phyloP scores from a whole-genome alignment of 2,797 vertebrate genomes.

The Bufotes viridis region DNA sequence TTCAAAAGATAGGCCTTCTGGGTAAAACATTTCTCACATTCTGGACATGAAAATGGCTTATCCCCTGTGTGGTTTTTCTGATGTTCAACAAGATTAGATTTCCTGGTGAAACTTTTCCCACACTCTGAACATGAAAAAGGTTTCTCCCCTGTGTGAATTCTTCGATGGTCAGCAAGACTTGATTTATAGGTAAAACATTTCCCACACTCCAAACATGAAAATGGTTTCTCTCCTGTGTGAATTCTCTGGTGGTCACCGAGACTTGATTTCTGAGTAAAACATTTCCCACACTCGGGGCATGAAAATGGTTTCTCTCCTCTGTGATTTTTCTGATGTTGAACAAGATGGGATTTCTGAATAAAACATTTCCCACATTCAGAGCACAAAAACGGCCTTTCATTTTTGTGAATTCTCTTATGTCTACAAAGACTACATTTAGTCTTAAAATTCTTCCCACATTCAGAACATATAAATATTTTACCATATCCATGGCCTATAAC shows the following conservation, averaged over 20 bases:
- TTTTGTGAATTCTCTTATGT: not conserved
- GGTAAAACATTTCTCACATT: not conserved
- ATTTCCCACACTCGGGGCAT: too few relatives aligned
- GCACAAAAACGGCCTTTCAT: not conserved
- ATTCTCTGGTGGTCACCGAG: too few relatives aligned
- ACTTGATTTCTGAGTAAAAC: too few relatives aligned
- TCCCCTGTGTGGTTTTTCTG: not conserved
- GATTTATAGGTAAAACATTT: not conserved
- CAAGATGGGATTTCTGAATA: not conserved
- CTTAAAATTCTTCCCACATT: conserved; percentile 8
- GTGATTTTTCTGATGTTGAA: not conserved
- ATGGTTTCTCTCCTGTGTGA: too few relatives aligned
- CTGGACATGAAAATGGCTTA: not conserved
- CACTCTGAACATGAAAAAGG: not conserved
- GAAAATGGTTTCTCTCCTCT: not conserved
- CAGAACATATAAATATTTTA: not conserved
- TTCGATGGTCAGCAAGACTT: not conserved
- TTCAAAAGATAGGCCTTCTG: not conserved
- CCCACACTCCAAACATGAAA: not conserved
- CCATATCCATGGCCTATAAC: not conserved
- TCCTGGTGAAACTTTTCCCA: not conserved
- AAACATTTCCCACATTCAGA: not conserved
- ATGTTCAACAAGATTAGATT: not conserved
- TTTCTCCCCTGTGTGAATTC: not conserved
- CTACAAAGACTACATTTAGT: not conserved